A percentile compares a stretch with the other conserved stretches of the same genome.
Evolutionary conservation across 2,888 invertebrate genomes (phyloP).

Genomic region (Gastracanthus pulcherrimus): DNA sequence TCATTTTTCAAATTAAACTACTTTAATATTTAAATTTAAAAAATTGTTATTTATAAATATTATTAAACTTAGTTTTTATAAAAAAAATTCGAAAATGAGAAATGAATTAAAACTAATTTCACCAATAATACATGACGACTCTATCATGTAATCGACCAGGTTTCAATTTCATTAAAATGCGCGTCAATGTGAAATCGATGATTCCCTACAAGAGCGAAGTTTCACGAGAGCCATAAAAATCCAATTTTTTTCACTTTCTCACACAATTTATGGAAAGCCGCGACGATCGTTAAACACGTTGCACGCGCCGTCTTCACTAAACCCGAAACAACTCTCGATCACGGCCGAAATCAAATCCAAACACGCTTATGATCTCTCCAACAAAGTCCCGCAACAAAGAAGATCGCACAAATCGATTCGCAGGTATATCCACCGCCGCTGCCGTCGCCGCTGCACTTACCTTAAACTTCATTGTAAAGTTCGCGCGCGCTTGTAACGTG

Average conservation of each 20-base stretch:
- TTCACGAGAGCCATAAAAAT: slow-evolving; percentile 29
- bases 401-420: too few relatives aligned
- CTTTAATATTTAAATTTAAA: too few relatives aligned
- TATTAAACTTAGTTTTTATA: too few relatives aligned
- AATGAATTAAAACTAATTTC: not conserved
- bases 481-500: slow-evolving; percentile 52
- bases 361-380: not conserved
- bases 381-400: not conserved
- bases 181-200: slow-evolving; percentile 23
- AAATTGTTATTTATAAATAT: too few relatives aligned
- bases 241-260: slow-evolving; percentile 35
- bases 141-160: not conserved
- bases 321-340: too few relatives aligned
- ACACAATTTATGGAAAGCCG: slow-evolving; percentile 25
- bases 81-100: too few relatives aligned
- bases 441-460: slow-evolving; percentile 41
- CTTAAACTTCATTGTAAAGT: slow-evolving; percentile 57
- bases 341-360: too few relatives aligned
- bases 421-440: not conserved
- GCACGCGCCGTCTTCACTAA: too few relatives aligned
- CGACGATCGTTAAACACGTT: not conserved
- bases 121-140: too few relatives aligned
- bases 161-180: not conserved
- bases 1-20: too few relatives aligned
- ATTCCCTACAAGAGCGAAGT: slow-evolving; percentile 12